phyloP scores from a whole-genome alignment of 2,888 invertebrate genomes.

The Aplocera efformata region DNA sequence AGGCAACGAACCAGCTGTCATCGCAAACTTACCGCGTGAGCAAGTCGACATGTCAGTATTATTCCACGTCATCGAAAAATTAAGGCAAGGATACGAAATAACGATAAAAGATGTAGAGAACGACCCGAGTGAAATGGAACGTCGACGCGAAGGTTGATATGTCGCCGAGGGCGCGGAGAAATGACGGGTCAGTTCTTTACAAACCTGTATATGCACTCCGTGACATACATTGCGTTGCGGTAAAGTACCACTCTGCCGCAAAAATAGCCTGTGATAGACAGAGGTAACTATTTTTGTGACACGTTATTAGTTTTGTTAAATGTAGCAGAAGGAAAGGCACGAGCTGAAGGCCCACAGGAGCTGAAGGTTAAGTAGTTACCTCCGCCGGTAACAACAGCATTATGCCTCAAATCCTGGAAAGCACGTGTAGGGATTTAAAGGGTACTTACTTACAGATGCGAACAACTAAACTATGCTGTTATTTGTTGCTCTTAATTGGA shows the following conservation, averaged over 20 bases:
- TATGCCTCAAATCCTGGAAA: no score
- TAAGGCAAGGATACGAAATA: conserved; percentile 66
- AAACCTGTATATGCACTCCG: conserved; percentile 46
- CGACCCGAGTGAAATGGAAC: conserved; percentile 59
- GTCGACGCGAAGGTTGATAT: conserved; percentile 56
- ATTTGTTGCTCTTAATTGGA: no score
- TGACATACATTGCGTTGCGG: conserved; percentile 9
- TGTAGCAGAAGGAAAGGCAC: no score
- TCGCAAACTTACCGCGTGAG: conserved; percentile 56
- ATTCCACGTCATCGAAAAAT: conserved; percentile 69
- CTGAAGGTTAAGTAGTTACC: no score
- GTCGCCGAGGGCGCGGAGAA: conserved; percentile 57
- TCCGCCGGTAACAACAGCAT: no score
- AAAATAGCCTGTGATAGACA: no score
- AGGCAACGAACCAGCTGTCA: conserved; percentile 53
- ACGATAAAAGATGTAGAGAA: conserved; percentile 52
- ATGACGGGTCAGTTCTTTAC: conserved; percentile 50
- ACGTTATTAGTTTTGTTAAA: no score
- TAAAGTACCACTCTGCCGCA: neutral
- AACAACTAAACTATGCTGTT: no score
- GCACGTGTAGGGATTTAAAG: no score
- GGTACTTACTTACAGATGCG: no score
- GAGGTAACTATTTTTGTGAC: no score
- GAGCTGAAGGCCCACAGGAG: no score
- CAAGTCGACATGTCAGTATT: conserved; percentile 54